Base-by-base conservation (phyloP, 2,113 vertebrate genomes). In the Tringa solitaria region DNA sequence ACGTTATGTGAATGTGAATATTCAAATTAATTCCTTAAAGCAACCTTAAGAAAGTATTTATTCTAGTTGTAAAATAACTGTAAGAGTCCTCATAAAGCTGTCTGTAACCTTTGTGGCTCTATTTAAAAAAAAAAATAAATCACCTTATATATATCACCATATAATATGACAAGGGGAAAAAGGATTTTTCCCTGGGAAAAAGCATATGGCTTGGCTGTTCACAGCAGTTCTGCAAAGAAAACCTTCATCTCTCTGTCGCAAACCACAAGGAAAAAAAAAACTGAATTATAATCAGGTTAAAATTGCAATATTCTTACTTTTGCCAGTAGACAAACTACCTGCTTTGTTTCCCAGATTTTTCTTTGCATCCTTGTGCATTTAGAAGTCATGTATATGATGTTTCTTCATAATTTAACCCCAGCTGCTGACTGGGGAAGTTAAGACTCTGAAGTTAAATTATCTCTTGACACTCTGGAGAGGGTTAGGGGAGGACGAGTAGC, bases 371-470 rank as follows among this genome's bases (percentile, higher is more conserved):
- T 56, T 35, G 46, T 75, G 37, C 85, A 60, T 54, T 68, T 91
- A 39, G 76, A 74, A 96, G 26, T 68, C 2, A 0, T 48, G 56
- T 48, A n/a, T 76, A 11, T 48, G 50, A 77, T n/a, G 28, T 67
- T 93, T 92, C 64, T 93, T 94, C 57, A 6, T 69, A 43, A 57
- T 84, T 87, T 82, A 87, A 91, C 35, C 63, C n/a, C 43, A 37
- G 72, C 60, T 84, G 23, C 39, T 95, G 63, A 24, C 37, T 50
- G 59, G 70, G n/a, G 14, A 86, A 73, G 84, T 77, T 91, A 39
- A 39, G 37, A 23, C n/a, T 90, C 59, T 93, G 11, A 90, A 84
- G 88, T 27, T 87, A 89, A 96, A 89, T 95, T 95, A 77, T 96
- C 95, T 50, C 93, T 87, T 96, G 91, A 88, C 50, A 17, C 53